A percentile compares a stretch with the other conserved stretches of the same genome.
Conservation (phyloP, 37 sponge, comb jelly and placozoan genomes). For the Agelas oroides region DNA sequence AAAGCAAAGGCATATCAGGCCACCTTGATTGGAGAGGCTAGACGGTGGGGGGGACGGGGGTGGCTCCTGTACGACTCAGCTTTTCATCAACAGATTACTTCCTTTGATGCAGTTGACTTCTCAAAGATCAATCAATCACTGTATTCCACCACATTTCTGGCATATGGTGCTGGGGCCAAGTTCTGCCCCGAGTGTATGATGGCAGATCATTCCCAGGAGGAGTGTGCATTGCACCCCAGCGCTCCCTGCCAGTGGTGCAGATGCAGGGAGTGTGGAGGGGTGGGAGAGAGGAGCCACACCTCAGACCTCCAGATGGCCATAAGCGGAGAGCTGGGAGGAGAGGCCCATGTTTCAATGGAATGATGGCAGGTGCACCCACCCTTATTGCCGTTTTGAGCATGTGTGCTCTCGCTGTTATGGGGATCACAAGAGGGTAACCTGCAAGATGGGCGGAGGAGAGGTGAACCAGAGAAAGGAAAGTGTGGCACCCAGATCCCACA, state of each 20-base stretch:
- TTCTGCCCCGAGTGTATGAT: background rate
- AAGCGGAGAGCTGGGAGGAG: background rate
- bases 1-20: slow-evolving; percentile 6
- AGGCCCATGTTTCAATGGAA: background rate
- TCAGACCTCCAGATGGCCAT: too few relatives aligned
- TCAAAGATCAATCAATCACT: slow-evolving; percentile 21
- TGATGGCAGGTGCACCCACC: background rate
- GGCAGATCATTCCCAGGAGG: background rate
- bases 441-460: background rate
- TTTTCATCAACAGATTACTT: slow-evolving; percentile 5
- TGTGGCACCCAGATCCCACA: too few relatives aligned
- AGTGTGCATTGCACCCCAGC: background rate
- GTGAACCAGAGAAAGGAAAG: background rate
- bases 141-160: slow-evolving; percentile 4
- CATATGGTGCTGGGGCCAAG: background rate
- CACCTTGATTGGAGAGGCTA: slow-evolving; percentile 6
- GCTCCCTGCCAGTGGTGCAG: too few relatives aligned
- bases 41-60: background rate
- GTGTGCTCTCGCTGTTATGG: background rate
- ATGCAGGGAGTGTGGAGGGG: too few relatives aligned
- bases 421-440: background rate
- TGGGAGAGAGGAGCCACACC: too few relatives aligned
- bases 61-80: background rate
- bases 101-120: background rate
- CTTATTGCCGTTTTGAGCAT: background rate